Base-by-base conservation (phyloP, 2,797 vertebrate species). In the Acropternis orthonyx region DNA sequence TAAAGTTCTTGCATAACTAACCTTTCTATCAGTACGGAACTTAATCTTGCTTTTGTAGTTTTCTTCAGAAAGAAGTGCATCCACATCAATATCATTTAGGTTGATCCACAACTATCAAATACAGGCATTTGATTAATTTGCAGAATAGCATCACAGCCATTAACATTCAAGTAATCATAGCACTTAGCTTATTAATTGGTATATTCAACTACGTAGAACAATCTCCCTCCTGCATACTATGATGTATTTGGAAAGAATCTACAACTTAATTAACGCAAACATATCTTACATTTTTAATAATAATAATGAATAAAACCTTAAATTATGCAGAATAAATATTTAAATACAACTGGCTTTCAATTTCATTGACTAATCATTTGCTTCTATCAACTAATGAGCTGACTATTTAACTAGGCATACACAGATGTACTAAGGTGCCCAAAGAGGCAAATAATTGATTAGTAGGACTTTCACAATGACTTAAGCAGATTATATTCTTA, bases 401-500 rank as follows among this genome's bases (percentile, higher is more conserved):
- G 65, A 39, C 83, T 85, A 83, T 24, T 83, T 88, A 37, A 93
- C 32, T 7, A 82, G 72, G 67, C 56, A 91, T 51, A 82, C 73
- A 87, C 20, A 74, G 78, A 89, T 55, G 56, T 15, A 85, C 37
- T 49, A 63, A 89, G 65, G 93, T 22, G 56, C 32, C 36, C 76
- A 22, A 67, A 84, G 88, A 89, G 36, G 68, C 59, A 88, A 67
- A 51, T 67, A 93, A 93, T 63, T 66, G 85, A 94, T 23, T 37
- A 16, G 36, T 72, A 73, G 74, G 75, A 77, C 52, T 94, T 91
- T 75, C 72, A 85, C 34, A 91, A 91, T 27, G 14, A 83, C 71
- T 92, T 93, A 88, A 91, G n/a, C 17, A 96, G 87, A 89, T 89
- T 77, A 92, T 14, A 34, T 26, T 27, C n/a, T 34, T 67, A 89